A percentile compares a stretch with the other conserved stretches of the same genome.
Conservation (phyloP, 2,888 invertebrate genomes). For the Drosophila nr. medialis region DNA sequence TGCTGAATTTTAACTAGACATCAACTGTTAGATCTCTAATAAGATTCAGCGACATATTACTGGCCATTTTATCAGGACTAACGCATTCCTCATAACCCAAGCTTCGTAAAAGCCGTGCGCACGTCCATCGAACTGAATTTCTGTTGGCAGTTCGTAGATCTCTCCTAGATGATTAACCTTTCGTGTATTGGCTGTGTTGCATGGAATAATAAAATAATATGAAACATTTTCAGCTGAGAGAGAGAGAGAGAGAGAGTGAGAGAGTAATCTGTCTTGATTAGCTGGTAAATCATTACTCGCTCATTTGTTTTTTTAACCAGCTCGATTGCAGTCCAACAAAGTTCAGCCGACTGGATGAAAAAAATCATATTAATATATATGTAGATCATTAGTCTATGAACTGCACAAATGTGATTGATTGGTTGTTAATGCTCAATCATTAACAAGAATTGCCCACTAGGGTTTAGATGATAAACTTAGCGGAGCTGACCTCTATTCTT, state of each 20-base stretch:
- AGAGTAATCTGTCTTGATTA: not conserved
- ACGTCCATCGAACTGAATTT: constrained; percentile 39
- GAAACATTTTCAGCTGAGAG: not conserved
- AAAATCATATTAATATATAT: not conserved
- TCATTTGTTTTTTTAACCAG: not conserved
- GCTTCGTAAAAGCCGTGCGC: constrained; percentile 27
- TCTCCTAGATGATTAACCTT: not conserved
- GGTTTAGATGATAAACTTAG: not conserved
- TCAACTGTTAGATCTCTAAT: constrained; percentile 34
- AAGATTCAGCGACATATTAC: constrained; percentile 49
- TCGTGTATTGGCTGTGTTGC: not conserved
- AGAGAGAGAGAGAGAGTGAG: not conserved
- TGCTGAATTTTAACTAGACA: constrained; percentile 37
- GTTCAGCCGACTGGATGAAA: not conserved
- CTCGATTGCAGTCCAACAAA: not conserved
- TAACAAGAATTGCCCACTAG: not conserved
- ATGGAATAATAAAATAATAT: not conserved
- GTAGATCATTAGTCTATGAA: not conserved
- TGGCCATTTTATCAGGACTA: constrained; percentile 32
- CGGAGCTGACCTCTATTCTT: not conserved
- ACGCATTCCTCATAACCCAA: constrained; percentile 29
- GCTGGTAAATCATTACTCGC: not conserved
- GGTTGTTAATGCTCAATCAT: not conserved
- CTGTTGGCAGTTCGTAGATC: constrained; percentile 2
- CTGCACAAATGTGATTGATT: not conserved